phyloP scores from a whole-genome alignment of 2,113 vertebrate species.

The Python bivittatus region DNA sequence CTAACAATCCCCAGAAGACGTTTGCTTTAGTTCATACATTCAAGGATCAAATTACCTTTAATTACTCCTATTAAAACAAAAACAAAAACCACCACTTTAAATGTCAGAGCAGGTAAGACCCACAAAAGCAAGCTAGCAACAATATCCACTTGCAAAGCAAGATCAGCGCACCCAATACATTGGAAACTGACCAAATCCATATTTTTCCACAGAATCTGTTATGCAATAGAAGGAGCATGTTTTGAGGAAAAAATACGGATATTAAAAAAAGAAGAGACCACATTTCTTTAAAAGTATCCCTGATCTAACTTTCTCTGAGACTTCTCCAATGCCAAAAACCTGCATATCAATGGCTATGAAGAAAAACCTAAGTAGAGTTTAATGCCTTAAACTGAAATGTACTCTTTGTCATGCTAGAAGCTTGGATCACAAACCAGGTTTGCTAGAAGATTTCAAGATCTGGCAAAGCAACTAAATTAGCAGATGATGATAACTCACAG shows the following conservation, averaged over 20 bases:
- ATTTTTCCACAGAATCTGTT: neutral
- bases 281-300: neutral
- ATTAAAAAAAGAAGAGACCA: neutral
- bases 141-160: neutral
- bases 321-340: neutral
- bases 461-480: neutral
- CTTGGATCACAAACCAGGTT: too few relatives aligned
- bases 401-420: neutral
- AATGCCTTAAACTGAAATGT: neutral
- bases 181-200: neutral
- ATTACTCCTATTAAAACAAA: neutral
- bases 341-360: neutral
- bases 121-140: neutral
- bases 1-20: neutral
- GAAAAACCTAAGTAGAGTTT: neutral
- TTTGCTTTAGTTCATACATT: neutral
- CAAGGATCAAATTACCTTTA: neutral
- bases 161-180: neutral
- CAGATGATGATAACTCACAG: neutral
- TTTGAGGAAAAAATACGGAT: neutral
- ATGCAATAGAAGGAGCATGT: neutral
- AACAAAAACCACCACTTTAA: neutral
- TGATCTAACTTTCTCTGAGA: neutral
- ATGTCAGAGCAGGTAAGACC: neutral
- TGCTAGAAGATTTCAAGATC: neutral